Evolutionary conservation across 2,888 invertebrate species (phyloP), one percentile per base, ranked within the genome.

Genomic region (Acanthoscelides obtectus): DNA sequence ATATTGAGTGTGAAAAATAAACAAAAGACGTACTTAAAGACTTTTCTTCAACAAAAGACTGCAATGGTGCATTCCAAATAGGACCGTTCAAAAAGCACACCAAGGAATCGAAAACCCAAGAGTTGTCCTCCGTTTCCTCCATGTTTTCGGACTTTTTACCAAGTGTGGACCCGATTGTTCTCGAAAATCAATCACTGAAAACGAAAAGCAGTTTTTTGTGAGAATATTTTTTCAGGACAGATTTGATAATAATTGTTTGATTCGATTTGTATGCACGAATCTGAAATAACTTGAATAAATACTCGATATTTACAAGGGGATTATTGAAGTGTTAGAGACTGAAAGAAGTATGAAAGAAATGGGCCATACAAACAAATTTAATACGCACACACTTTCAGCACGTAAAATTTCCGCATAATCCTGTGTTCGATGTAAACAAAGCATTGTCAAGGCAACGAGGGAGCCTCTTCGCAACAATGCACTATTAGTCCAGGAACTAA

Each of bases 1-100:
- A 2, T 65, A 68, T 70, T 27, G 19, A 64, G 66, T 67, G 63
- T 6, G 25, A 20, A 69, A 27, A 27, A 22, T 3, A 69, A 20
- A 21, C 4, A 12, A n/a, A 25, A 69, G 69, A 45, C 90, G 88
- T 89, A 97, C 97, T 94, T 77, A 96, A 86, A 71, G 96, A 97
- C 85, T 96, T 95, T 81, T 96, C 95, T 86, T 97, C 97, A 76
- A 97, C 94, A 82, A 97, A 97, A 27, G 94, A 95, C 81, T 95
- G 90, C 70, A 97, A 87, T 0, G 97, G 97, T 19, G 95, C 92
- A 82, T 95, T 96, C 95, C 97, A 97, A 68, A 97, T 90, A 0
- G 97, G 96, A 1, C 97, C 96, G 84, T 96, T 95, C 70, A 97
- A 87, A 84, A 96, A 97, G 73, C 94, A 94, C 22, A 97, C 92